Conservation (phyloP, 2,113 vertebrate species). For the Bucco capensis region DNA sequence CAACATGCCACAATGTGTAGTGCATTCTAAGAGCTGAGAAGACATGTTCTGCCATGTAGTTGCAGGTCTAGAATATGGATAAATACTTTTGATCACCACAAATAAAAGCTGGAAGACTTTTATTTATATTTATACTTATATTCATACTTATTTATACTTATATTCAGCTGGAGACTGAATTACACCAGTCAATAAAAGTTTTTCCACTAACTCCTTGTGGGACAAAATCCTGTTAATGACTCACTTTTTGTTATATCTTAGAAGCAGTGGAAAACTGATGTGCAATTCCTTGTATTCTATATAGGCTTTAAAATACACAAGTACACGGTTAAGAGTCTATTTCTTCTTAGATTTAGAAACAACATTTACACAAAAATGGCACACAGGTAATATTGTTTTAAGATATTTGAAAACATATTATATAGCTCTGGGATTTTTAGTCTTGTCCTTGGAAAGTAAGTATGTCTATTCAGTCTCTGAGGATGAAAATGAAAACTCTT, state of each 20-base stretch:
- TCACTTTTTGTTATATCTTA: background rate
- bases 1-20: background rate
- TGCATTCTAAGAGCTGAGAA: background rate
- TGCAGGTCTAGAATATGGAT: background rate
- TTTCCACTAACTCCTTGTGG: background rate
- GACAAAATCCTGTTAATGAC: background rate
- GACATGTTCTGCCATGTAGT: background rate
- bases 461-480: background rate
- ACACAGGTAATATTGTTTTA: background rate
- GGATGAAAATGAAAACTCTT: background rate
- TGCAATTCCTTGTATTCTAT: background rate
- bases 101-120: background rate
- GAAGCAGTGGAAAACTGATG: background rate
- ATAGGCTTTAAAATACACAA: background rate
- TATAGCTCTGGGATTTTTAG: background rate
- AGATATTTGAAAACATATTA: background rate
- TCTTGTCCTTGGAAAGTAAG: background rate
- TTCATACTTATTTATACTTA: no score
- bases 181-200: background rate
- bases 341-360: background rate
- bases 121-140: no score
- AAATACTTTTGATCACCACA: background rate
- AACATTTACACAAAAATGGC: background rate
- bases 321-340: background rate
- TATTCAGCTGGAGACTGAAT: background rate